Conservation (phyloP, 2,113 vertebrate species). For the Leptosomus discolor region DNA sequence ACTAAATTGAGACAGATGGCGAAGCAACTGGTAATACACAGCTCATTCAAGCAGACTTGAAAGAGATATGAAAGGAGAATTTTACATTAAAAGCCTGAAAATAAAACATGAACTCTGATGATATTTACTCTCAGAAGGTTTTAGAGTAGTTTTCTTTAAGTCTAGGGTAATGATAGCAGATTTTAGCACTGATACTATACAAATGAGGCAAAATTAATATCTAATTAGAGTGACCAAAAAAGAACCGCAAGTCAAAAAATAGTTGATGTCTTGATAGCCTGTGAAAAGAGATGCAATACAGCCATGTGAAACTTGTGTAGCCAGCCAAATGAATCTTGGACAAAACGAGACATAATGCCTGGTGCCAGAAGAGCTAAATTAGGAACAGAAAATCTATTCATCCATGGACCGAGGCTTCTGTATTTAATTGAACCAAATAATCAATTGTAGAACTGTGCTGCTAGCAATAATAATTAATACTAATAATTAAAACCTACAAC, state of each 20-base stretch:
- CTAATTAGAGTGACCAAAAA: conserved; percentile 13
- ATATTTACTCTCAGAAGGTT: conserved; percentile 10
- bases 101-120: conserved; percentile 18
- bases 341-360: conserved; percentile 12
- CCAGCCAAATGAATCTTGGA: conserved; percentile 33
- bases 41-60: conserved; percentile 57
- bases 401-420: background rate
- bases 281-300: background rate
- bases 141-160: conserved; percentile 11
- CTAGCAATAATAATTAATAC: conserved; percentile 8
- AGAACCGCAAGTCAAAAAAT: background rate
- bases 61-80: conserved; percentile 47
- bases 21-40: conserved; percentile 43
- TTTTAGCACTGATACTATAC: background rate
- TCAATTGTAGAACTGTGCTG: background rate
- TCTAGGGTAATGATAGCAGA: background rate
- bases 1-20: conserved; percentile 46
- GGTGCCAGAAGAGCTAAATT: conserved; percentile 28
- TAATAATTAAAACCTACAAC: background rate
- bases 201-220: background rate
- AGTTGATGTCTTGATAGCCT: conserved; percentile 19
- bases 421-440: background rate
- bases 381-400: background rate
- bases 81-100: conserved; percentile 46
- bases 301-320: background rate